Base-by-base conservation (phyloP, 2,797 vertebrate species). In the Meda fulgida region DNA sequence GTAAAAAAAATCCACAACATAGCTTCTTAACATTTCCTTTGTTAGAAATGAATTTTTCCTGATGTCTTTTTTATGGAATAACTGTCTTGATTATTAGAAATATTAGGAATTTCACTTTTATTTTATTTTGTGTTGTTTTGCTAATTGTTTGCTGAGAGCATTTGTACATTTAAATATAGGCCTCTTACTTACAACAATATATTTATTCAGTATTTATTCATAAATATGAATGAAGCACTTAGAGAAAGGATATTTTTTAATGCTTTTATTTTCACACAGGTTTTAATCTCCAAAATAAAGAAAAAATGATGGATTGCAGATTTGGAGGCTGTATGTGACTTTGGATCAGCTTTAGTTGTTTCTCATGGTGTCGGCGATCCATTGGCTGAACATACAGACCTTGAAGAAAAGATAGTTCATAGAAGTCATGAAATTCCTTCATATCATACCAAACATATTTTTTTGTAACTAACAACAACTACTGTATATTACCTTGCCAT, bases 401-500 rank as follows among this genome's bases (percentile, higher is more conserved):
- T 93, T 81, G 13, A 81, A 82, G 80, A 51, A 8, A 11, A 53
- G 66, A 85, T 2, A 83, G 21, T 40, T 63, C 2, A 43, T 7
- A 43, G 18, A 78, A 63, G 5, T 46, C 4, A 40, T 38, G 8
- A 3, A 26, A 43, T 7, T 63, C 8, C 36, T 26, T 46, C 2
- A 26, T 78, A 26, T 26, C 16, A 29, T n/a, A 78, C 36, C 2
- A 78, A 63, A 29, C 16, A 43, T 40, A 5, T 26, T 40, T 36
- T 21, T 78, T 78, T 63, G 16, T 21, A 16, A 26, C n/a, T 29
- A 78, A 53, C 48, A 34, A 29, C 70, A 46, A 19, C 46, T 23
- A 48, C 1, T 16, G 4, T 48, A 10, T 55, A n/a, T 87, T 86
- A 89, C 90, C 84, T 91, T 95, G 77, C 90, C 91, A 87, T 95